Conservation (phyloP, 2,113 vertebrate species). For the Ameiurus melas region DNA sequence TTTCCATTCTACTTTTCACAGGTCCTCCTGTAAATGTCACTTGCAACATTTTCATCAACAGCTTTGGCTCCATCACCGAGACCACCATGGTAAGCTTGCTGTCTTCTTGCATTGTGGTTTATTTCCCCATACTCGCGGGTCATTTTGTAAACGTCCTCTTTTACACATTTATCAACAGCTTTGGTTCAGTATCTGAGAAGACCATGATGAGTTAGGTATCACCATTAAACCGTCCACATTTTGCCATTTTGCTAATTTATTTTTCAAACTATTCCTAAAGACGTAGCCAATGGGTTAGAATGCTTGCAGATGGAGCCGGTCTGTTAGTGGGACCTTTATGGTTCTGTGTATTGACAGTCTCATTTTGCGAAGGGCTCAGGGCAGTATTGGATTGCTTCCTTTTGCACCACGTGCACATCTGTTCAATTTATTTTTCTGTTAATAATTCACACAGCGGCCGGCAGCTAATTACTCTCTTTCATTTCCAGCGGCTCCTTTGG, state of each 20-base stretch:
- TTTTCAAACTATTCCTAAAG: constrained; percentile 4
- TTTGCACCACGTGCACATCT: constrained; percentile 14
- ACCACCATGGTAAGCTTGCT: constrained; percentile 92
- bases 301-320: not conserved
- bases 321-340: not conserved
- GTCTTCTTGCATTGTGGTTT: constrained; percentile 80
- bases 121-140: constrained; percentile 92
- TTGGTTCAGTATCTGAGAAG: constrained; percentile 85
- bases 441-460: constrained; percentile 57
- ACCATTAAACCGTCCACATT: constrained; percentile 41
- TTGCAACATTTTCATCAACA: constrained; percentile 99
- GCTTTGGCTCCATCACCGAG: constrained; percentile 97
- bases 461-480: constrained; percentile 48
- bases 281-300: not conserved
- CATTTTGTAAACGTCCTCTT: constrained; percentile 98
- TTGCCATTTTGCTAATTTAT: constrained; percentile 13
- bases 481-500: constrained; percentile 48
- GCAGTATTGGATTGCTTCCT: constrained; percentile 45
- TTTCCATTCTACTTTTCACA: constrained; percentile 79
- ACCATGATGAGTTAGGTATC: constrained; percentile 93
- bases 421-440: constrained; percentile 42
- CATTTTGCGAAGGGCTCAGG: constrained; percentile 8
- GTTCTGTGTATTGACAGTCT: not conserved
- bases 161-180: constrained; percentile 99
- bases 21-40: constrained; percentile 98